These are phyloP conservation scores for Oenanthe melanoleuca DNA, from an alignment of 2,113 vertebrate genomes.

Conservation along the genomic window DNA sequence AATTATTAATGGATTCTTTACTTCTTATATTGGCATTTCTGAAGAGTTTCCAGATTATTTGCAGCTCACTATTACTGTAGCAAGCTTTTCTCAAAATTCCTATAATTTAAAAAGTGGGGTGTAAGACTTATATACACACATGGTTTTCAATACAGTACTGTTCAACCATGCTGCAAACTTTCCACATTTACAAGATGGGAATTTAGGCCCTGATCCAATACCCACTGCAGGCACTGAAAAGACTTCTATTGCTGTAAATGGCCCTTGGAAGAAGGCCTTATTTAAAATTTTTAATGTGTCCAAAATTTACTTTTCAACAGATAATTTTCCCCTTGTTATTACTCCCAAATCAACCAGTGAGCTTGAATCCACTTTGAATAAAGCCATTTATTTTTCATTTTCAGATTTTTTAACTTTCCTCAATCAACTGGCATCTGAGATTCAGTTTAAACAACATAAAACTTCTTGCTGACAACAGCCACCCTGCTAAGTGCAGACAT, in stretches of 20 bases:
- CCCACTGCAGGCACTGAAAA: slow-evolving; percentile 54
- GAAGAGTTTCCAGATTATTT: slow-evolving; percentile 57
- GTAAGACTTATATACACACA: not conserved
- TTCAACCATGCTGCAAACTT: slow-evolving; percentile 31
- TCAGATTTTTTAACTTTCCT: slow-evolving; percentile 18
- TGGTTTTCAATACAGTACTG: slow-evolving; percentile 37
- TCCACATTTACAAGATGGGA: slow-evolving; percentile 65
- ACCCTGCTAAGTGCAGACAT: not conserved
- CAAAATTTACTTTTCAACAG: slow-evolving; percentile 59
- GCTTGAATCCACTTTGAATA: slow-evolving; percentile 28
- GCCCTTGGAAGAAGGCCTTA: slow-evolving; percentile 43
- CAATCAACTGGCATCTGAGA: slow-evolving; percentile 4
- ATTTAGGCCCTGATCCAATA: slow-evolving; percentile 61
- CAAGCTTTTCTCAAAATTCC: slow-evolving; percentile 49
- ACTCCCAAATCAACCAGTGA: not conserved
- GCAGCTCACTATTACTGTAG: slow-evolving; percentile 4
- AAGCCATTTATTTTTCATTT: slow-evolving; percentile 47
- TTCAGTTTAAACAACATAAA: slow-evolving; percentile 13
- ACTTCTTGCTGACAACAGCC: not conserved
- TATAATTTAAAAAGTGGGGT: slow-evolving; percentile 56
- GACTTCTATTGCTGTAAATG: slow-evolving; percentile 51
- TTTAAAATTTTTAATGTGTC: slow-evolving; percentile 20
- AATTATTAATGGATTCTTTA: slow-evolving; percentile 36
- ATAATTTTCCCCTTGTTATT: slow-evolving; percentile 53
- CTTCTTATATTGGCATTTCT: slow-evolving; percentile 25